Conservation (phyloP, 2,113 vertebrate genomes). For the Perognathus longimembris region DNA sequence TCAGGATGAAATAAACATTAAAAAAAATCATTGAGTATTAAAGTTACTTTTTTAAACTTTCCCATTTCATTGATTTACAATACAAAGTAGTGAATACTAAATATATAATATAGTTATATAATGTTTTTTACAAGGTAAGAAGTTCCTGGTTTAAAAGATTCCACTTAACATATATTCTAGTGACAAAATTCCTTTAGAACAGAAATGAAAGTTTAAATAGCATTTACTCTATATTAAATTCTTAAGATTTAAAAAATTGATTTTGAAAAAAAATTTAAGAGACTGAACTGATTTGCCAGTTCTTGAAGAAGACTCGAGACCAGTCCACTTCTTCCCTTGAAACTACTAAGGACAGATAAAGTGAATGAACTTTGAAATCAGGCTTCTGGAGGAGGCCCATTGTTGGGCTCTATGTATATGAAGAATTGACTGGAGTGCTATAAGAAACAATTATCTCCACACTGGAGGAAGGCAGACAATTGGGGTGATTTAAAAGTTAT, state of each 20-base stretch:
- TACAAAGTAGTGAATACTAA: background rate
- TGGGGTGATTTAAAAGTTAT: background rate
- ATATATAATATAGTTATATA: background rate
- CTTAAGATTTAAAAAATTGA: background rate
- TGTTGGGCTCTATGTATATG: background rate
- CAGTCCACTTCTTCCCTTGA: background rate
- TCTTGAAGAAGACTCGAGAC: background rate
- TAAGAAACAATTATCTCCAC: background rate
- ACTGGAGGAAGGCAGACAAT: background rate
- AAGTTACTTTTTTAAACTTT: background rate
- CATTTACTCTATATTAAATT: background rate
- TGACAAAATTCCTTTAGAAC: background rate
- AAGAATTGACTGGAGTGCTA: background rate
- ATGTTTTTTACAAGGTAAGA: conserved; percentile 6
- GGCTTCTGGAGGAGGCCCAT: background rate
- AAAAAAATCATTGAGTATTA: background rate
- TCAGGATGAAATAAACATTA: background rate
- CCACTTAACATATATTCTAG: background rate
- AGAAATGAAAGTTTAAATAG: background rate
- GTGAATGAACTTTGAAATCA: background rate
- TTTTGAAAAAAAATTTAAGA: background rate
- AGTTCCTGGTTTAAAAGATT: background rate
- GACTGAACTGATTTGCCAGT: background rate
- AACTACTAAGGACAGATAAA: background rate
- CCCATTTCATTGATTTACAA: background rate